phyloP scores from a whole-genome alignment of 2,888 invertebrate species.

The Aporophyla lueneburgensis region DNA sequence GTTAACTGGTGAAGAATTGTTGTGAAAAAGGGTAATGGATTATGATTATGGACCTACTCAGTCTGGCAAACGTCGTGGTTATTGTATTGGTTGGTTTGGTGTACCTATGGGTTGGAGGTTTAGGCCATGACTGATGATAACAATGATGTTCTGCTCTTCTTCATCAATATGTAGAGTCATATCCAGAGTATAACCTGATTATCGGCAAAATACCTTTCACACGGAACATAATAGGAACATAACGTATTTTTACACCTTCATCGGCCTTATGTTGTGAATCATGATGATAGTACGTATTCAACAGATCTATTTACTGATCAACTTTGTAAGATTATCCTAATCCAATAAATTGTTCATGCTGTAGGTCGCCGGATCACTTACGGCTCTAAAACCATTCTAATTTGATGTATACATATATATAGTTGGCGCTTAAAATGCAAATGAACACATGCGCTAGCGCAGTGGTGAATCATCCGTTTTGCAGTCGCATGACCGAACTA shows the following conservation, averaged over 20 bases:
- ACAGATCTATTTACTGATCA: neutral
- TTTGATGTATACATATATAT: constrained; percentile 41
- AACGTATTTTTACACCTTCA: neutral
- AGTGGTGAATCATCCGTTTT: constrained; percentile 53
- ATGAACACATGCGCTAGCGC: constrained; percentile 54
- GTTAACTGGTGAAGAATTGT: constrained; percentile 10
- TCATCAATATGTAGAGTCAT: neutral
- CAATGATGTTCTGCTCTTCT: neutral
- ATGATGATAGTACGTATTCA: neutral
- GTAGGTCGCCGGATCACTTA: constrained; percentile 14
- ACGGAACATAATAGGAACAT: no score
- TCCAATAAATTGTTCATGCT: constrained; percentile 16
- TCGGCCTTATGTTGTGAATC: neutral
- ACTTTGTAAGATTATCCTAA: constrained; percentile 3
- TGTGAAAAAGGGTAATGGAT: constrained; percentile 5
- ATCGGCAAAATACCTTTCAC: no score
- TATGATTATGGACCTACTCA: neutral
- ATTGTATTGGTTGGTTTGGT: neutral
- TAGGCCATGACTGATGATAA: neutral
- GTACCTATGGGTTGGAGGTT: neutral
- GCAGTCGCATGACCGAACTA: constrained; percentile 29
- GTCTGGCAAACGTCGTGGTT: neutral
- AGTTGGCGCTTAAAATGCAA: constrained; percentile 62
- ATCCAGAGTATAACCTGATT: no score
- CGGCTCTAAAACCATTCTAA: constrained; percentile 54